phyloP scores from a whole-genome alignment of 2,113 vertebrate genomes.

The Halichoerus grypus region DNA sequence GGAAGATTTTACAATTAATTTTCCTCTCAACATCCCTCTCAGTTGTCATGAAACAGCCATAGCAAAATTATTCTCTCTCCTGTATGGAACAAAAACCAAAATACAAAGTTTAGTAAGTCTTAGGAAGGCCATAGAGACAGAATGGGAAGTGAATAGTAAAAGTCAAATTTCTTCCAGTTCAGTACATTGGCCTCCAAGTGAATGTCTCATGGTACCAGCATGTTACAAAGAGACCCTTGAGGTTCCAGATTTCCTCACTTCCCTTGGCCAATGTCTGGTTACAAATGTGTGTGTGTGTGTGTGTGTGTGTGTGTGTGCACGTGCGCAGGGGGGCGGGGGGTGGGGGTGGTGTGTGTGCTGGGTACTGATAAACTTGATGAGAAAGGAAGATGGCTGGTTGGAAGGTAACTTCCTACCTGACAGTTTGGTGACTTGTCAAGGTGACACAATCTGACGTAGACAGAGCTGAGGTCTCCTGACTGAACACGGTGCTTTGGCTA shows the following conservation, averaged over 20 bases:
- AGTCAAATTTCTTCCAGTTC: not conserved
- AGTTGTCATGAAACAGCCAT: not conserved
- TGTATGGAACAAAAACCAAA: not conserved
- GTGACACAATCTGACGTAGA: not conserved
- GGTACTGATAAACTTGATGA: not conserved
- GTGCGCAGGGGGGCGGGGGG: accelerated
- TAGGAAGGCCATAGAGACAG: not conserved
- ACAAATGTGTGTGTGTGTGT: not conserved
- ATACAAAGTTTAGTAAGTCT: not conserved
- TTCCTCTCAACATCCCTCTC: not conserved
- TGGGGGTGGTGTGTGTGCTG: accelerated
- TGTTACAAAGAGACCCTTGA: not conserved
- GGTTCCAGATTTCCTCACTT: not conserved
- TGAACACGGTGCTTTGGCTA: not conserved
- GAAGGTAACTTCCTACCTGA: not conserved
- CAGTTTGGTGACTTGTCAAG: not conserved
- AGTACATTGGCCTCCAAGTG: not conserved
- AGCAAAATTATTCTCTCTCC: not conserved
- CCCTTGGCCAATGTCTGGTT: not conserved
- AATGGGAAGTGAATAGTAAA: not conserved
- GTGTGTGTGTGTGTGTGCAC: not conserved
- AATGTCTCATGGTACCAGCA: not conserved
- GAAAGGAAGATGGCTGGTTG: not conserved
- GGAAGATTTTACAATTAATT: not conserved
- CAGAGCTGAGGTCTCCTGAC: not conserved